A percentile compares a stretch with the other conserved stretches of the same genome.
Conservation (phyloP, 2,113 vertebrate genomes). For the Patagioenas fasciata region DNA sequence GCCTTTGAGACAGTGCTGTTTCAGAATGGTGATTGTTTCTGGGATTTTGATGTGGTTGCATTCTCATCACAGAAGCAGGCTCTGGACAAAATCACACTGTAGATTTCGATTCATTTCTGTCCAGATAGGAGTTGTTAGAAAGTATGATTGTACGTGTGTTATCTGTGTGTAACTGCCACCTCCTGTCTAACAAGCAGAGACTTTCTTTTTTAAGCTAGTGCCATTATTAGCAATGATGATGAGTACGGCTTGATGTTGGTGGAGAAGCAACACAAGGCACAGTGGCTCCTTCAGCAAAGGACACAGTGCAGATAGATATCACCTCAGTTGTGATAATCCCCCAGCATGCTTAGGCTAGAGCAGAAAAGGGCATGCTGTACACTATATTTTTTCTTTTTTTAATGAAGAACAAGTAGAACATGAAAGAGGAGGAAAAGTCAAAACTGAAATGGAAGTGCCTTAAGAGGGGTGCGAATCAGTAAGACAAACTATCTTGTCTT, state of each 20-base stretch:
- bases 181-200: not conserved
- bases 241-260: not conserved
- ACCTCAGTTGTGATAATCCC: not conserved
- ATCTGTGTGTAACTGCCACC: not conserved
- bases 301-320: not conserved
- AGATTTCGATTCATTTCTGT: not conserved
- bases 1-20: not conserved
- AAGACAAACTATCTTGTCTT: not conserved
- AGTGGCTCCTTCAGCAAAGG: not conserved
- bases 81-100: not conserved
- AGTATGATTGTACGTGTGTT: rapidly evolving
- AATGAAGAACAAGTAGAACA: not conserved
- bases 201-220: not conserved
- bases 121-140: not conserved
- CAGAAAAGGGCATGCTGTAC: not conserved
- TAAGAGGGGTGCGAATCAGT: not conserved
- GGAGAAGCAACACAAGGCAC: not conserved
- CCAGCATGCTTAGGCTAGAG: not conserved
- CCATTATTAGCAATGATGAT: rapidly evolving
- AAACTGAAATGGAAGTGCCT: not conserved
- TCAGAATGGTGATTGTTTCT: not conserved
- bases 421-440: not conserved
- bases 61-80: not conserved
- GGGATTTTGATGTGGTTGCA: not conserved
- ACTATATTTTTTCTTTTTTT: not conserved